Base-by-base conservation (phyloP, 2,888 invertebrate genomes). In the Galeopsomyia nigrocyanea region DNA sequence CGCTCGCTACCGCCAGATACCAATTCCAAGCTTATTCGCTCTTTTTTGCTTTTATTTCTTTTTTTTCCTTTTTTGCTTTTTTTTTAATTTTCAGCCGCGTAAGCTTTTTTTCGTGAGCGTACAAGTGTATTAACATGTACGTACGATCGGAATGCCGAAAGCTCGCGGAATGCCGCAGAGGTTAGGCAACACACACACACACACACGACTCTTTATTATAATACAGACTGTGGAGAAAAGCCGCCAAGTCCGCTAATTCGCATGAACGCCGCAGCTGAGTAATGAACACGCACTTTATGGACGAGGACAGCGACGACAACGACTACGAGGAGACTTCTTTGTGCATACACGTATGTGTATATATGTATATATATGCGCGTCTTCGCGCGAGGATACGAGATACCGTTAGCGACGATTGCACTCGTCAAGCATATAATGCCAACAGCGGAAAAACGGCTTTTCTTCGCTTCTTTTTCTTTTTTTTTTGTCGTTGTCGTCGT, bases 201-300 rank as follows among this genome's bases (percentile, higher is more conserved):
- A 73, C 72, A 74, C 69, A 65, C 71, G 75, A 39, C 39, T 39
- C 39, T 39, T 10, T 10, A 7, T 31, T 5, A 31, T 31, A 31
- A 3, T 31, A 7, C 75, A 72, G 70, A n/a, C n/a, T n/a, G n/a
- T n/a, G n/a, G n/a, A 73, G 66, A 73, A 63, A 17, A 7, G 62
- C 31, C 22, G 77, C 76, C 77, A 77, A 78, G 76, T 74, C 74
- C 74, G 76, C 75, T 76, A 77, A 78, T 78, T 78, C 76, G 74
- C 75, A 5, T 31, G 3, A 31, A 31, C 31, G 76, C 76, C 74
- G 76, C 77, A 77, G 75, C 58, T 73, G 57, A 57, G 76, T 78
- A 79, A 78, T 77, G 78, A 79, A 79, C 76, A 77, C 79, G 78
- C 77, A 77, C 77, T 78, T 78, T 77, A 75, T 71, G 73, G 72